Conservation (phyloP, 2,113 vertebrate species). For the Sceloporus undulatus region DNA sequence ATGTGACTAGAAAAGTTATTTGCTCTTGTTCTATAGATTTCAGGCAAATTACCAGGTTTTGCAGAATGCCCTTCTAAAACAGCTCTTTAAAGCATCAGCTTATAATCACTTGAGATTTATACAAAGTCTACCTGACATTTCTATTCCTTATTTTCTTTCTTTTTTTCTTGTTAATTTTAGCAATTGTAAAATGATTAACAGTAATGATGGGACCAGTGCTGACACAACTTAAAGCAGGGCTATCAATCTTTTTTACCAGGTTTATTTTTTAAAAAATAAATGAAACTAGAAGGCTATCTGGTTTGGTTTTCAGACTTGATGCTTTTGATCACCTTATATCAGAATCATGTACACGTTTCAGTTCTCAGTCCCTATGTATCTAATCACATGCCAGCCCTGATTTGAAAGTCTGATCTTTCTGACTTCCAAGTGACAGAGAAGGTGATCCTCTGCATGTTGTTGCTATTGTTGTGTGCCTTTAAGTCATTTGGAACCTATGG, state of each 20-base stretch:
- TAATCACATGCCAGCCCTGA: not conserved
- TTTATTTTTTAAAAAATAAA: not conserved
- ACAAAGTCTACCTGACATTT: too few species aligned
- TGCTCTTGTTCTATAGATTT: slow-evolving; percentile 46
- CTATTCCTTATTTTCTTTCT: not conserved
- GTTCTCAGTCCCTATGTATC: not conserved
- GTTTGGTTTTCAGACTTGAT: not conserved
- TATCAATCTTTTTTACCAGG: not conserved
- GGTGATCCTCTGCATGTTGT: not conserved
- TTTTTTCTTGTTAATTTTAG: not conserved
- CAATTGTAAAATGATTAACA: not conserved
- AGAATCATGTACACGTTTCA: not conserved
- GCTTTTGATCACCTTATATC: slow-evolving; percentile 1
- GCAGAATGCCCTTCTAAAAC: not conserved
- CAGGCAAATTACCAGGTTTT: not conserved
- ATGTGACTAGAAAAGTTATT: slow-evolving; percentile 54
- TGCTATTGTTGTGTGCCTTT: too few species aligned
- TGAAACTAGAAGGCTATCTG: not conserved
- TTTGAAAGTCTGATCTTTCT: not conserved
- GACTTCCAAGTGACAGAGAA: not conserved
- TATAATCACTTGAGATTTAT: not conserved
- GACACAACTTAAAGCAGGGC: not conserved
- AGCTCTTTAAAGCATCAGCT: not conserved
- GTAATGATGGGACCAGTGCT: not conserved
- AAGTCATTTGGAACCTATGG: too few species aligned